Base-by-base conservation (phyloP, 2,797 vertebrate species). In the Taenioides sp. region DNA sequence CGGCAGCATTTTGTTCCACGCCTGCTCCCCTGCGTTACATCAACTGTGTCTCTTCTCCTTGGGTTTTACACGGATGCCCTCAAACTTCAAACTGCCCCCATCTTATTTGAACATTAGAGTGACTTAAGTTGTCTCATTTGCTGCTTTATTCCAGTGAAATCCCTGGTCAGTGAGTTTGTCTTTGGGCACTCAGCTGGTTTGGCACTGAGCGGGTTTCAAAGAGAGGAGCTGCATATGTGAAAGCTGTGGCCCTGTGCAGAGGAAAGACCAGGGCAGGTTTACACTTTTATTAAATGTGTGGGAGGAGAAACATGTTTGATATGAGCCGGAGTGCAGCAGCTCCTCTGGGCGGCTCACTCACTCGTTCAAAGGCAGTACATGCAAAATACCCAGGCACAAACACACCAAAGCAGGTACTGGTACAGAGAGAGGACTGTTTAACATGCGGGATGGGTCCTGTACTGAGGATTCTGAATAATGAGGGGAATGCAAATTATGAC, bases 1-100 rank as follows among this genome's bases (percentile, higher is more conserved):
- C 60, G 47, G 1, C 58, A 86, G 80, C 63, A 28, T 89, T 91
- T 91, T 90, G 84, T 90, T 87, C 69, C 78, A 75, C 75, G 78
- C 78, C 71, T 81, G 83, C 84, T 9, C n/a, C 77, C 72, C 74
- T 60, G 76, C 62, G 79, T 76, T 72, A 79, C 83, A 87, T 86
- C 78, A 83, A 88, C 80, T 77, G 81, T 81, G 74, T 61, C 34
- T 18, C 75, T 74, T 71, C 52, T 71, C 59, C 68, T 70, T 83
- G 69, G 73, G 58, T 22, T 54, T 20, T 68, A 69, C 2, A 59
- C 16, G 27, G 58, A 50, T 5, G 34, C 65, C 69, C 55, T 68
- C 37, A 47, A 47, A 25, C 61, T 65, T 23, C 62, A 65, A 47
- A 47, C 40, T 47, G 22, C 40, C 23, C 62, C 58, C 50, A 22